Conservation (phyloP, 2,888 invertebrate genomes). For the Trichopria drosophilae region DNA sequence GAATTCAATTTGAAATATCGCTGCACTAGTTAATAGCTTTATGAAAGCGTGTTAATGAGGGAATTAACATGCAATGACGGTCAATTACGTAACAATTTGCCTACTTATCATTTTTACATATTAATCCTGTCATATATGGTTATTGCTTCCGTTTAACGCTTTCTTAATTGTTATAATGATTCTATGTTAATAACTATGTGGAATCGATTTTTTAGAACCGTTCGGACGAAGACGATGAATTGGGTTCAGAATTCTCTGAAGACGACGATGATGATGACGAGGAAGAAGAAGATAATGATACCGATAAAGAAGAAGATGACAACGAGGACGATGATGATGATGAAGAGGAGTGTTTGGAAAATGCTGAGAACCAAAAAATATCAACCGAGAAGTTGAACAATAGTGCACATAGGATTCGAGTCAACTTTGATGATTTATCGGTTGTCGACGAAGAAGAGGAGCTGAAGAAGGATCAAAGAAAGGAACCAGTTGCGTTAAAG, state of each 20-base stretch:
- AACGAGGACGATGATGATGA: slow-evolving; percentile 31
- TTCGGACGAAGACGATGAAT: slow-evolving; percentile 48
- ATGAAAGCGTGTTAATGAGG: no score
- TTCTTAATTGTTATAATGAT: slow-evolving; percentile 2
- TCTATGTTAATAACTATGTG: no score
- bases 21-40: no score
- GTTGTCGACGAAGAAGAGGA: slow-evolving; percentile 73
- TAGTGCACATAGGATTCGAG: slow-evolving; percentile 44
- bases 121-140: no score
- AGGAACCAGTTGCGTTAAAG: slow-evolving; percentile 16
- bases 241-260: slow-evolving; percentile 36
- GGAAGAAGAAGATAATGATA: slow-evolving; percentile 46
- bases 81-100: no score
- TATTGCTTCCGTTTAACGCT: slow-evolving; percentile 9
- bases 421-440: slow-evolving; percentile 72
- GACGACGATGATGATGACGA: slow-evolving; percentile 42
- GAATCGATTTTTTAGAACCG: slow-evolving; percentile 39
- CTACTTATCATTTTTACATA: no score
- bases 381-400: slow-evolving; percentile 59
- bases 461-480: slow-evolving; percentile 42
- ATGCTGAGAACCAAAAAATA: slow-evolving; percentile 58
- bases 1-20: no score
- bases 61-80: no score
- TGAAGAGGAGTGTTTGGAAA: slow-evolving; percentile 49
- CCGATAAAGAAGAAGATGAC: slow-evolving; percentile 53